These are phyloP conservation scores for Phylloscopus whistleri DNA, from an alignment of 2,113 vertebrate species.

Conservation along the genomic window DNA sequence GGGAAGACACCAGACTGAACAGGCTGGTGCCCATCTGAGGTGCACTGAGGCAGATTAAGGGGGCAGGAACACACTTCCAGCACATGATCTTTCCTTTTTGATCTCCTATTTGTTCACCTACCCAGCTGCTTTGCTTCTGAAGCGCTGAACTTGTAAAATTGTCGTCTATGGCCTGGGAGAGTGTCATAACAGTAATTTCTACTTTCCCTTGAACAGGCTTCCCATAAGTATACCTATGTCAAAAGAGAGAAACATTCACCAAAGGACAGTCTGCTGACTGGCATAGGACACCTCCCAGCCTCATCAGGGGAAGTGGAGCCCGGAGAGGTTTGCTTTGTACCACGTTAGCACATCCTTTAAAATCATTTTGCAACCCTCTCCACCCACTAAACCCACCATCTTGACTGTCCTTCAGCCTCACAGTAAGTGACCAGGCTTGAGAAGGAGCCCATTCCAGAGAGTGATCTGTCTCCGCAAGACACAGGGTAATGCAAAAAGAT, in stretches of 20 bases:
- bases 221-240: conserved; percentile 64
- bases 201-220: conserved; percentile 43
- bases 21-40: neutral
- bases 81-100: neutral
- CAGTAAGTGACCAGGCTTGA: neutral
- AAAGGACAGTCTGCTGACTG: neutral
- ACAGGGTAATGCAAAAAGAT: neutral
- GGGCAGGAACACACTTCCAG: neutral
- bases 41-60: neutral
- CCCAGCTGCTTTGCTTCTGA: neutral
- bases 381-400: neutral
- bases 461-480: neutral
- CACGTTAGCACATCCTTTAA: neutral
- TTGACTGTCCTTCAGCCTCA: neutral
- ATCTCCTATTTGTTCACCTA: conserved; percentile 16
- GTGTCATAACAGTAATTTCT: neutral
- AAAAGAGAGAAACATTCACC: neutral
- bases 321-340: neutral
- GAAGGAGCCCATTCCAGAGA: neutral
- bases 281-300: neutral
- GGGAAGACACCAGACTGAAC: neutral
- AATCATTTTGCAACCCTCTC: neutral
- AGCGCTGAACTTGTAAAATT: neutral
- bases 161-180: rapidly evolving
- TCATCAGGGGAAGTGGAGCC: neutral